Base-by-base conservation (phyloP, 2,113 vertebrate genomes). In the Amblyopsis rosae region DNA sequence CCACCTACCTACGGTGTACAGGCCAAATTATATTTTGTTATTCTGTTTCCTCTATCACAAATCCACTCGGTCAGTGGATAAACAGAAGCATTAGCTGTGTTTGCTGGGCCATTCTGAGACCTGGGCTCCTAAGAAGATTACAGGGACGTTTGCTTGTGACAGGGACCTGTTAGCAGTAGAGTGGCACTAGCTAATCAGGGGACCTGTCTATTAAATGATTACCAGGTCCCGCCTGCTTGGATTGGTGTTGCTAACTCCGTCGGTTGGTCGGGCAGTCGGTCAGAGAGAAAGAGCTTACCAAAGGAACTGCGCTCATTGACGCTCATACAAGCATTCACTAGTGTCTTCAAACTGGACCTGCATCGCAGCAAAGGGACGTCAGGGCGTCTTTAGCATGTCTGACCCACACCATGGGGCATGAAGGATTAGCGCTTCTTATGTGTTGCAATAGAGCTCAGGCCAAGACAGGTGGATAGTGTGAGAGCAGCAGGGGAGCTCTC, bases 121-220 rank as follows among this genome's bases (percentile, higher is more conserved):
- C 69, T 81, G 54, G 69, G 72, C 65, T 78, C 65, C 69, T 91
- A 93, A 96, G 94, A 81, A 91, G 95, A 95, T 96, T 96, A 95
- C 91, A 83, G 83, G 86, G 67, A 90, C 86, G 64, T 66, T 69
- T 77, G 56, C 79, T 85, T 87, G 90, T 81, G 73, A 86, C 89
- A 74, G 87, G 81, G 85, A 77, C 76, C 82, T 58, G 2, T 89
- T 76, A 64, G 70, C 82, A 72, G 81, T 83, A 80, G 70, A 79
- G 86, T 86, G 86, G 72, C 68, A 65, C 60, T 78, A 88, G 79
- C 77, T 75, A 62, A 65, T 76, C 70, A 72, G 76, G 70, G 83
- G 83, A 67, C 67, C 82, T 83, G 85, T 84, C 83, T 77, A 85
- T 75, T 45, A 80, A 80, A 81, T 79, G 86, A 91, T 91, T 82